Evolutionary conservation across 2,888 invertebrate species (phyloP).

Genomic region (Caenorhabditis plicata): DNA sequence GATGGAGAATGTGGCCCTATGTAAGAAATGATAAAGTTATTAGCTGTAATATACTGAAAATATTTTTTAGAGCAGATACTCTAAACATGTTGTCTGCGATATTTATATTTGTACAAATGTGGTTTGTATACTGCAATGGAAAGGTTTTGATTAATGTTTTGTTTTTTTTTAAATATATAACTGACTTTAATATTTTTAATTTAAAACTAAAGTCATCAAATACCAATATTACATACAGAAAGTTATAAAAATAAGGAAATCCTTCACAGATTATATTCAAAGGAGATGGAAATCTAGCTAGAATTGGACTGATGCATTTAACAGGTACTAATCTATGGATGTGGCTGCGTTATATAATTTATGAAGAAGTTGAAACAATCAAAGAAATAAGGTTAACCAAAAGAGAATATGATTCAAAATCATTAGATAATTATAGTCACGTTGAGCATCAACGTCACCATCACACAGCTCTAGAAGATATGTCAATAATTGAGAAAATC

Average conservation of each 20-base stretch:
- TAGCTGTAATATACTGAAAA: background rate
- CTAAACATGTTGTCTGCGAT: constrained; percentile 34
- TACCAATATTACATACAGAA: too few species aligned
- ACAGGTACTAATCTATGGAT: constrained; percentile 51
- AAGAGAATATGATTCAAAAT: background rate
- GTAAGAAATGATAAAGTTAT: constrained; percentile 4
- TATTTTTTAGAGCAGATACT: constrained; percentile 27
- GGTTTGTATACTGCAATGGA: constrained; percentile 56
- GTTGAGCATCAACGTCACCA: too few species aligned
- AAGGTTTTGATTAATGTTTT: constrained; percentile 23
- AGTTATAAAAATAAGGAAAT: background rate
- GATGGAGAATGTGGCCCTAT: constrained; percentile 40
- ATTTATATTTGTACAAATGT: constrained; percentile 50
- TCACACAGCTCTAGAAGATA: too few species aligned
- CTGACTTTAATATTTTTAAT: background rate
- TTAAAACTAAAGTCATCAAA: background rate
- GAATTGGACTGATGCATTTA: constrained; percentile 50
- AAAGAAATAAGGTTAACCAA: constrained; percentile 33
- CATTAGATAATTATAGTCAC: background rate
- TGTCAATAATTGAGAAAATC: constrained; percentile 6
- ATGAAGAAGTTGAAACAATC: constrained; percentile 50
- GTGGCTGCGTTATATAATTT: constrained; percentile 50
- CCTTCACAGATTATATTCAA: constrained; percentile 44
- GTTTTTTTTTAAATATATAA: background rate
- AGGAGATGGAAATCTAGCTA: constrained; percentile 42